Percentiles rank a stretch among this genome's conserved stretches.
Conservation (phyloP, 2,113 vertebrate genomes). For the Thomomys bottae region DNA sequence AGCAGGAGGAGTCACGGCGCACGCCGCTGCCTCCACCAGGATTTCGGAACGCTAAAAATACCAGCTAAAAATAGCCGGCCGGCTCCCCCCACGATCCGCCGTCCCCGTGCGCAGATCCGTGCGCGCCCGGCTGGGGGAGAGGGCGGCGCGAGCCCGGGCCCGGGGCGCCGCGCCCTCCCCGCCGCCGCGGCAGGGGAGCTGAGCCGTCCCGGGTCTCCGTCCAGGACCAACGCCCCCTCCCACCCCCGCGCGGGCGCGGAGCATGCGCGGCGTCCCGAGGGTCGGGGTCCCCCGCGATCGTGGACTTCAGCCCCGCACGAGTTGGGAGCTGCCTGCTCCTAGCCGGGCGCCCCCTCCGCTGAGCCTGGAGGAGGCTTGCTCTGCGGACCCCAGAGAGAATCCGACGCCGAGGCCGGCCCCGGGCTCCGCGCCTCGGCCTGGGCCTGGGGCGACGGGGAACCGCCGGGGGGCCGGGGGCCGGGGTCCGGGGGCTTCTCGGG, state of each 20-base stretch:
- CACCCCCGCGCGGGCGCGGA: not conserved
- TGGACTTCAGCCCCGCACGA: too few species aligned
- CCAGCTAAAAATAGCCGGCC: slow-evolving; percentile 85
- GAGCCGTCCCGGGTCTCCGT: not conserved
- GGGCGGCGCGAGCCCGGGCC: not conserved
- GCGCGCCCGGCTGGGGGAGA: slow-evolving; percentile 34
- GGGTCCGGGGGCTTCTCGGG: not conserved
- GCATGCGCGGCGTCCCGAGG: not conserved
- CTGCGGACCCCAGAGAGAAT: not conserved
- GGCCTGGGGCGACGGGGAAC: not conserved
- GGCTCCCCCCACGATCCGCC: slow-evolving; percentile 74
- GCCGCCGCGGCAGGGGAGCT: not conserved
- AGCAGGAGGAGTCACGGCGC: slow-evolving; percentile 81
- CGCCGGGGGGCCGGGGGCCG: accelerated
- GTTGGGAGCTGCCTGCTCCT: too few species aligned
- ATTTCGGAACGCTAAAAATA: slow-evolving; percentile 86
- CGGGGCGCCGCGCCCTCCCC: too few species aligned
- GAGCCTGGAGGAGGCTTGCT: not conserved
- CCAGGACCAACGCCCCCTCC: not conserved
- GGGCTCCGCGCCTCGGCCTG: not conserved
- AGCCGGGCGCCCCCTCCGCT: too few species aligned
- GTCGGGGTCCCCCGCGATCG: not conserved
- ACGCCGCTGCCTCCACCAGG: slow-evolving; percentile 80
- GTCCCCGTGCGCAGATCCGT: slow-evolving; percentile 64
- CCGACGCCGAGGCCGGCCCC: not conserved